These are phyloP conservation scores for Pachyuromys duprasi DNA, from an alignment of 2,797 vertebrate genomes.

Conservation along the genomic window DNA sequence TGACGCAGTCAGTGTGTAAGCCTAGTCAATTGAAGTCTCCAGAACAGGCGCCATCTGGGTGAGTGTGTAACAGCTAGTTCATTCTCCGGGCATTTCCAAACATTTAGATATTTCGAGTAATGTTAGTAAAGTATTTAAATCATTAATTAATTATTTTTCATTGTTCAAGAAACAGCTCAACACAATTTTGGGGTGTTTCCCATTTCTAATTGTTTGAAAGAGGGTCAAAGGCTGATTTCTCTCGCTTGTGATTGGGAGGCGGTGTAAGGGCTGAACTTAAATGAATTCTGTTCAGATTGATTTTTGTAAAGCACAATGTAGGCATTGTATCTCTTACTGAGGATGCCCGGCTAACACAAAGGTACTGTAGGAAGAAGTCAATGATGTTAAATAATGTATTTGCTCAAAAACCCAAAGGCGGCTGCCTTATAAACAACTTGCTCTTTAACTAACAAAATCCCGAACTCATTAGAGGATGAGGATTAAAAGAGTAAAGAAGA, in stretches of 20 bases:
- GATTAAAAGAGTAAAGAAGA: not conserved
- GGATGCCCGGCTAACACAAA: not conserved
- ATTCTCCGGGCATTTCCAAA: not conserved
- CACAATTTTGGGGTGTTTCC: not conserved
- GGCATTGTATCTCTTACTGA: not conserved
- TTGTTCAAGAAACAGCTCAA: not conserved
- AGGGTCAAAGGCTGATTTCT: not conserved
- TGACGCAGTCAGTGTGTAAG: not conserved
- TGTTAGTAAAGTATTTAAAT: not conserved
- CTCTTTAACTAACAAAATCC: not conserved
- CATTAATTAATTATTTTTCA: not conserved
- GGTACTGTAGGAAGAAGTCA: not conserved
- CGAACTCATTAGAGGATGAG: not conserved
- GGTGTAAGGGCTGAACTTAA: not conserved
- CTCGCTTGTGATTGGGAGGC: not conserved
- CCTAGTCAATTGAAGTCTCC: not conserved
- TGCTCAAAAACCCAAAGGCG: not conserved
- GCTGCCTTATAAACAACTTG: not conserved
- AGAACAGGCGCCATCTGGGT: not conserved
- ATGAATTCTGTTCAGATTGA: not conserved
- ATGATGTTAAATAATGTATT: not conserved
- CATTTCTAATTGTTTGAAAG: not conserved
- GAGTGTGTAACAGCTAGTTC: not conserved
- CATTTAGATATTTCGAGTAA: not conserved
- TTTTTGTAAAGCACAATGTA: not conserved